These are phyloP conservation scores for Andrena marginata DNA, from an alignment of 2,888 invertebrate genomes.

Conservation along the genomic window DNA sequence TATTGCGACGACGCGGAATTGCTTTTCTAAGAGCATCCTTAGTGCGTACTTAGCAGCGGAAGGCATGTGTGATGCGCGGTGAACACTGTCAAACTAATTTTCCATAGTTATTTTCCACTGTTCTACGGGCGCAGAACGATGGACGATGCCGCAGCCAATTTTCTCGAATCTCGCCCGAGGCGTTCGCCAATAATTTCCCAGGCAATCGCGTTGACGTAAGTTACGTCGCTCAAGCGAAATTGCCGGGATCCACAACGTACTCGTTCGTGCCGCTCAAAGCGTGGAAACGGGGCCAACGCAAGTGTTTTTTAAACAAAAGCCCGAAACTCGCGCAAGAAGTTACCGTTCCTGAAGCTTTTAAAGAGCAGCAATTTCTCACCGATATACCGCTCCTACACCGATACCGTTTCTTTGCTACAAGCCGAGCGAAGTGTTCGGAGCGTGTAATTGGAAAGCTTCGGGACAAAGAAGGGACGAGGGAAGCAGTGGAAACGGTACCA, in stretches of 20 bases:
- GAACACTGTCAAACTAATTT: constrained; percentile 28
- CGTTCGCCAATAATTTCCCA: constrained; percentile 19
- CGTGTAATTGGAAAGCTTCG: constrained; percentile 31
- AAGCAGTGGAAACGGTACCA: constrained; percentile 4
- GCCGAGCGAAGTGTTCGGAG: constrained; percentile 7
- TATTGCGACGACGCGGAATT: background rate
- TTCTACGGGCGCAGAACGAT: constrained; percentile 6
- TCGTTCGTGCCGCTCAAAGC: background rate
- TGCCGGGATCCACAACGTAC: constrained; percentile 22
- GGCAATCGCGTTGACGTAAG: constrained; percentile 27
- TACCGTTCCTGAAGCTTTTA: background rate
- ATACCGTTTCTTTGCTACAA: background rate
- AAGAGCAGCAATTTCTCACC: constrained; percentile 20
- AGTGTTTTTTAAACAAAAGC: constrained; percentile 25
- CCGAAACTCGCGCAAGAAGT: constrained; percentile 1
- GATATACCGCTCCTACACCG: constrained; percentile 2
- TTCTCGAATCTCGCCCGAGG: constrained; percentile 19
- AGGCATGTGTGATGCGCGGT: too few relatives aligned
- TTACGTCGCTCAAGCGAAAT: constrained; percentile 34
- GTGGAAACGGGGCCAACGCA: constrained; percentile 5
- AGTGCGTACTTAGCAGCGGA: background rate
- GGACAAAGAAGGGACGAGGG: constrained; percentile 22
- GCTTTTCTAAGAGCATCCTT: background rate
- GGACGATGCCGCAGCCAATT: constrained; percentile 24
- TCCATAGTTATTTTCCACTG: constrained; percentile 7